Conservation (phyloP, 2,888 invertebrate species). For the Dryobota labecula region DNA sequence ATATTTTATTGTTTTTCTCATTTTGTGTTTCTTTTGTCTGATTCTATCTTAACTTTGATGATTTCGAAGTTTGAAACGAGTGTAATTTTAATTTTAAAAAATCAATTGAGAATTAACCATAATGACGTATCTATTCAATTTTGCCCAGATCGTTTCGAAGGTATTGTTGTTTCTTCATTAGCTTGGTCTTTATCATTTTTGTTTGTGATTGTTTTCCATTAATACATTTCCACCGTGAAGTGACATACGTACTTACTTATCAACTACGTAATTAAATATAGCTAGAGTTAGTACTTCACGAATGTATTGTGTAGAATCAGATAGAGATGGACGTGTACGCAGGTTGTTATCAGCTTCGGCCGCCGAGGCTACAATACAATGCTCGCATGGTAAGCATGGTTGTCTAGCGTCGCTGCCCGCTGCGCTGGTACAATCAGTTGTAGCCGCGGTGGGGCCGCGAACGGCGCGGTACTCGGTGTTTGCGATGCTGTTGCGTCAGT, state of each 20-base stretch:
- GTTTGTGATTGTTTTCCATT: not conserved
- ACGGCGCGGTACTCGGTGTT: slow-evolving; percentile 53
- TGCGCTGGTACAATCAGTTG: slow-evolving; percentile 46
- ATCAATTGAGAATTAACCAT: not conserved
- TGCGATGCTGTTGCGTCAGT: slow-evolving; percentile 70
- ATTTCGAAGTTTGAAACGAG: not conserved
- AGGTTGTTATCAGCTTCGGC: slow-evolving; percentile 80
- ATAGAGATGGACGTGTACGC: slow-evolving; percentile 66
- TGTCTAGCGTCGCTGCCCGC: slow-evolving; percentile 48
- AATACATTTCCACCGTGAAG: slow-evolving; percentile 25
- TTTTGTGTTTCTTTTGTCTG: not conserved
- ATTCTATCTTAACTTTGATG: not conserved
- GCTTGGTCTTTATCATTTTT: not conserved
- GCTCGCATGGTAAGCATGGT: slow-evolving; percentile 73
- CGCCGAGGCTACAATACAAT: slow-evolving; percentile 75
- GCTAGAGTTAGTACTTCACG: slow-evolving; percentile 42
- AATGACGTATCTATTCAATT: not conserved
- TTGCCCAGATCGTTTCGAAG: not conserved
- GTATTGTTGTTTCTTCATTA: slow-evolving; percentile 1
- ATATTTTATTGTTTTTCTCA: not conserved
- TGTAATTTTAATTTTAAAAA: too few species aligned
- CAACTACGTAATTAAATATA: slow-evolving; percentile 31
- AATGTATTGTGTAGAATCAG: slow-evolving; percentile 31
- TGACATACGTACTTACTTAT: slow-evolving; percentile 4
- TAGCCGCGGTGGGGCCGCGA: slow-evolving; percentile 60